phyloP scores from a whole-genome alignment of 2,113 vertebrate genomes.

The Grus americana region DNA sequence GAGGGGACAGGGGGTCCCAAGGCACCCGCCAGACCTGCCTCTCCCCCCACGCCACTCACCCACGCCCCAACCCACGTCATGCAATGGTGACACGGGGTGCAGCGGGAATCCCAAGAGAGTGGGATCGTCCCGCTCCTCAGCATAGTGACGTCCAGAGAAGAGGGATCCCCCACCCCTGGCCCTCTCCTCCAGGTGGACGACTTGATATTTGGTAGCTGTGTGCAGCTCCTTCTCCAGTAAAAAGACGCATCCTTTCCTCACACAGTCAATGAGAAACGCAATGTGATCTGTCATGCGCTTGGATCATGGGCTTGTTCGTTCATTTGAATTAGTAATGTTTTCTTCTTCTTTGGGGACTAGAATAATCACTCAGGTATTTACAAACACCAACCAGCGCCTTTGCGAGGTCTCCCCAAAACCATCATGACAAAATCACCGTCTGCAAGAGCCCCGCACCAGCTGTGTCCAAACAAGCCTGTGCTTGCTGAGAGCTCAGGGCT shows the following conservation, averaged over 20 bases:
- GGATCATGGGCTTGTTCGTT: constrained; percentile 57
- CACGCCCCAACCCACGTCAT: not conserved
- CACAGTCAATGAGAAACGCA: constrained; percentile 73
- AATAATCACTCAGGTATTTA: constrained; percentile 79
- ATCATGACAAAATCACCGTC: constrained; percentile 84
- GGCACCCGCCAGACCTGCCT: not conserved
- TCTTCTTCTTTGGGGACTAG: constrained; percentile 74
- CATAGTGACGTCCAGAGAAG: constrained; percentile 59
- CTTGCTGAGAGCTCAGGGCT: constrained; percentile 46
- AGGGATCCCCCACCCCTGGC: constrained; percentile 29
- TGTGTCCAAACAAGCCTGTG: constrained; percentile 74
- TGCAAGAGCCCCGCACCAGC: constrained; percentile 76
- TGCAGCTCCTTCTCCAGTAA: constrained; percentile 67
- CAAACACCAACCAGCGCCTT: constrained; percentile 75
- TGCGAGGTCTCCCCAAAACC: constrained; percentile 26
- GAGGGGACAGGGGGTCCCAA: not conserved
- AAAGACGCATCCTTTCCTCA: constrained; percentile 62
- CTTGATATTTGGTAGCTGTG: constrained; percentile 66
- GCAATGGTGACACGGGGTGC: constrained; percentile 12
- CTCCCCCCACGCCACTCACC: not conserved
- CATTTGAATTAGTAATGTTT: constrained; percentile 62
- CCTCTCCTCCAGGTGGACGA: constrained; percentile 11
- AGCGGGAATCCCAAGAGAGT: not conserved
- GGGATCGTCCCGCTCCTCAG: not conserved
- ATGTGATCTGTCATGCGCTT: constrained; percentile 79